Base-by-base conservation (phyloP, 1,140 invertebrate species). In the Apocrypta bakeri region DNA sequence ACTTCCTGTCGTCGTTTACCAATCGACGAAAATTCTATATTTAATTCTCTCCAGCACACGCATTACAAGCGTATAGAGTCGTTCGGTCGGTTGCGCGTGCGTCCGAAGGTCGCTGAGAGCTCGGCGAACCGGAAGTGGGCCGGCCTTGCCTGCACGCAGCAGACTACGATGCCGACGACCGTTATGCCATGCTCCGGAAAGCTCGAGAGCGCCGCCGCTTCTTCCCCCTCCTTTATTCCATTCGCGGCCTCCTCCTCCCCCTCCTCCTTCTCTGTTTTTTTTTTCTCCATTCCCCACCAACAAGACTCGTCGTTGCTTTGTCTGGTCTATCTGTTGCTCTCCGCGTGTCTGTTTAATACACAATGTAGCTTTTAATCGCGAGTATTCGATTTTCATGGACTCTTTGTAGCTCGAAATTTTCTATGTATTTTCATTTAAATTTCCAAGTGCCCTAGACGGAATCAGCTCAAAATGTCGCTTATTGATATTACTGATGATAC, bases 81-180 rank as follows among this genome's bases (percentile, higher is more conserved):
- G 48, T 56, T 56, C 48, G 48, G 48, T 56, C 48, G 48, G 48
- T 56, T 56, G 63, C 63, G 63, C 86, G 85, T 90, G 87, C 89
- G 89, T 87, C 86, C 88, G 90, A 91, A 91, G 90, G 89, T 89
- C 90, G 88, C 42, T n/a, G 56, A 69, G 76, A 37, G 63, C 90
- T 83, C 83, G 84, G 85, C 85, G 85, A 84, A 90, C 89, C 90
- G 90, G 90, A 91, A 92, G 88, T 92, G 87, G 86, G 87, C 89
- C 89, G 90, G 87, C 90, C 90, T 91, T 91, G 90, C 86, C 80
- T 17, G 25, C 64, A 25, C 79, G 71, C 79, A 68, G 79, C 48
- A 81, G 71, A 73, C 63, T 66, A 29, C 63, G 63, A 66, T 56
- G 68, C 14, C 71, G 88, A 88, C 88, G 87, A 87, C 89, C 89